These are phyloP conservation scores for Seriola quinqueradiata DNA, from an alignment of 2,113 vertebrate genomes.

Conservation along the genomic window DNA sequence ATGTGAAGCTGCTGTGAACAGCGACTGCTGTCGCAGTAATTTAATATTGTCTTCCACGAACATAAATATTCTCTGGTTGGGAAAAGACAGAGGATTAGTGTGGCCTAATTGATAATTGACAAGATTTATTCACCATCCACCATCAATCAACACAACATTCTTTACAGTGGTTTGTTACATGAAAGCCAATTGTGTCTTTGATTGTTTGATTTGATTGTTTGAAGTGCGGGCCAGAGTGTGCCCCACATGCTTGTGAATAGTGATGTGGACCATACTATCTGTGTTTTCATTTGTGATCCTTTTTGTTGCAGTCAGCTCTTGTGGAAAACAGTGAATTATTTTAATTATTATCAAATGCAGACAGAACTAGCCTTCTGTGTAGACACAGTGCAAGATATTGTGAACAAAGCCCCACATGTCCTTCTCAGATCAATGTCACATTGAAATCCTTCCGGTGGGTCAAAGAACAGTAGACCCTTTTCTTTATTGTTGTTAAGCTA, in stretches of 20 bases:
- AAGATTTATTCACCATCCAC: conserved; percentile 63
- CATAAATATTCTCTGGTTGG: conserved; percentile 68
- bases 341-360: background rate
- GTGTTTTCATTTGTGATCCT: background rate
- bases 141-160: conserved; percentile 61
- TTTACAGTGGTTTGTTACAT: conserved; percentile 50
- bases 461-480: background rate
- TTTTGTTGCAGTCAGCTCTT: background rate
- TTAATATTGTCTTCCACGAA: conserved; percentile 61
- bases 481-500: background rate
- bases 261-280: background rate
- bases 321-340: background rate
- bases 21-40: conserved; percentile 57
- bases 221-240: conserved; percentile 19
- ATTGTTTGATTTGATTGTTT: conserved; percentile 50
- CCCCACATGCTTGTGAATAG: background rate
- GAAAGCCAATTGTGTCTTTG: conserved; percentile 42
- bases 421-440: background rate
- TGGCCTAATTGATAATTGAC: conserved; percentile 72
- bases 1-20: conserved; percentile 54
- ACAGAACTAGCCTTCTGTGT: background rate
- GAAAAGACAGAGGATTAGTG: conserved; percentile 62
- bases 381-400: background rate
- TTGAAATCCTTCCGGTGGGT: background rate
- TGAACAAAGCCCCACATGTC: background rate